These are phyloP conservation scores for Tetragnatha versicolor DNA, from an alignment of 1,140 invertebrate species.

Conservation along the genomic window DNA sequence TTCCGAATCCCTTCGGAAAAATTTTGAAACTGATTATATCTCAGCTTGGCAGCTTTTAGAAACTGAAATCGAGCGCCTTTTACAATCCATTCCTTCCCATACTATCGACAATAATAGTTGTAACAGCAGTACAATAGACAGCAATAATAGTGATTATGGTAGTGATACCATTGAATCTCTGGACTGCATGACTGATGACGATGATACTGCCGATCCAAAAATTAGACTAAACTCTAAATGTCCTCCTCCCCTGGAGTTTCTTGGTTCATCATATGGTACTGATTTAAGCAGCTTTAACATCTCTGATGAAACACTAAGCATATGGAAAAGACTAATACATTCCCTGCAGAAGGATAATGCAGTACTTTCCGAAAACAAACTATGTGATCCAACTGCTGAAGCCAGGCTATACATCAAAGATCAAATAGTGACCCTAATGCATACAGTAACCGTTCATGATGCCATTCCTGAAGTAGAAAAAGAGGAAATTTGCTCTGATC, in stretches of 20 bases:
- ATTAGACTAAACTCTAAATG: background rate
- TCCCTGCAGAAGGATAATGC: slow-evolving; percentile 65
- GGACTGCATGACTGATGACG: slow-evolving; percentile 53
- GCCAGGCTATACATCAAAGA: slow-evolving; percentile 92
- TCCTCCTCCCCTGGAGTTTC: slow-evolving; percentile 2
- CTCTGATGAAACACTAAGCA: slow-evolving; percentile 58
- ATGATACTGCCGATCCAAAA: slow-evolving; percentile 22
- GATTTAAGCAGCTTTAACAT: slow-evolving; percentile 43
- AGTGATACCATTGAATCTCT: slow-evolving; percentile 57
- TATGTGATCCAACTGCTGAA: slow-evolving; percentile 67
- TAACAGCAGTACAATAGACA: slow-evolving; percentile 55
- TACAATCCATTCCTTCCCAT: slow-evolving; percentile 55
- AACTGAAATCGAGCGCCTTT: slow-evolving; percentile 54
- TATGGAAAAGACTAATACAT: slow-evolving; percentile 58
- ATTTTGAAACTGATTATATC: slow-evolving; percentile 31
- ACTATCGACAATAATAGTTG: slow-evolving; percentile 35
- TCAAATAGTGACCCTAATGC: slow-evolving; percentile 86
- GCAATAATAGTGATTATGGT: slow-evolving; percentile 58
- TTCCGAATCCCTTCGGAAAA: slow-evolving; percentile 37
- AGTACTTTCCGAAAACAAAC: background rate
- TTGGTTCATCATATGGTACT: slow-evolving; percentile 5
- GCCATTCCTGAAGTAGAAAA: background rate
- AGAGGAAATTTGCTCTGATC: background rate
- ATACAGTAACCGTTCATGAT: slow-evolving; percentile 75
- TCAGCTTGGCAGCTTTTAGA: slow-evolving; percentile 53